phyloP scores from a whole-genome alignment of 2,113 vertebrate genomes.

The Callopanchax toddi region DNA sequence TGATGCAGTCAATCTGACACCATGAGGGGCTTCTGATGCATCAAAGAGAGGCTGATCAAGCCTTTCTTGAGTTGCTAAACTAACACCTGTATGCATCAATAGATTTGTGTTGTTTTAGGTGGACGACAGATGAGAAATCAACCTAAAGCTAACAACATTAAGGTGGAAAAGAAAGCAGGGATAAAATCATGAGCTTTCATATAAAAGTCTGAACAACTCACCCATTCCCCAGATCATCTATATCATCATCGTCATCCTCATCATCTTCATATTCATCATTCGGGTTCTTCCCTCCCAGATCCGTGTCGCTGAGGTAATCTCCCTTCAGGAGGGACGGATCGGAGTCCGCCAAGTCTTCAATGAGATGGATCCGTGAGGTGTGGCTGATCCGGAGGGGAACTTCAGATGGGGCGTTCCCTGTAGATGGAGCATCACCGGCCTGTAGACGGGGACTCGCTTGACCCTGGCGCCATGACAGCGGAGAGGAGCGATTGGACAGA shows the following conservation, averaged over 20 bases:
- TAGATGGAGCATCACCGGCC: constrained; percentile 90
- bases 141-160: too few species aligned
- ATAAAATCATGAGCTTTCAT: too few species aligned
- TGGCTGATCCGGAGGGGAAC: constrained; percentile 87
- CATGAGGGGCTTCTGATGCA: constrained; percentile 19
- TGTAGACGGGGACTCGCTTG: constrained; percentile 94
- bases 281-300: constrained; percentile 85
- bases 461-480: constrained; percentile 92
- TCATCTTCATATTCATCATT: constrained; percentile 82
- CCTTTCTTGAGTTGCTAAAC: too few species aligned
- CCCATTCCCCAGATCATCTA: constrained; percentile 93
- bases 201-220: constrained; percentile 52
- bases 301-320: constrained; percentile 89
- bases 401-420: constrained; percentile 86
- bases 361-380: constrained; percentile 87
- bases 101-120: too few species aligned
- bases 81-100: too few species aligned
- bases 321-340: constrained; percentile 88
- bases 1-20: constrained; percentile 36
- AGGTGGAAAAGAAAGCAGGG: too few species aligned
- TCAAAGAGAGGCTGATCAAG: constrained; percentile 13
- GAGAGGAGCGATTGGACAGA: constrained; percentile 93
- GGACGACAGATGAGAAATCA: too few species aligned
- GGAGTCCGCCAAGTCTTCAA: constrained; percentile 82
- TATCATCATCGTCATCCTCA: constrained; percentile 78